Percentiles rank a stretch among this genome's conserved stretches.
phyloP scores from a whole-genome alignment of 2,797 vertebrate genomes.

The Spinus pinus region DNA sequence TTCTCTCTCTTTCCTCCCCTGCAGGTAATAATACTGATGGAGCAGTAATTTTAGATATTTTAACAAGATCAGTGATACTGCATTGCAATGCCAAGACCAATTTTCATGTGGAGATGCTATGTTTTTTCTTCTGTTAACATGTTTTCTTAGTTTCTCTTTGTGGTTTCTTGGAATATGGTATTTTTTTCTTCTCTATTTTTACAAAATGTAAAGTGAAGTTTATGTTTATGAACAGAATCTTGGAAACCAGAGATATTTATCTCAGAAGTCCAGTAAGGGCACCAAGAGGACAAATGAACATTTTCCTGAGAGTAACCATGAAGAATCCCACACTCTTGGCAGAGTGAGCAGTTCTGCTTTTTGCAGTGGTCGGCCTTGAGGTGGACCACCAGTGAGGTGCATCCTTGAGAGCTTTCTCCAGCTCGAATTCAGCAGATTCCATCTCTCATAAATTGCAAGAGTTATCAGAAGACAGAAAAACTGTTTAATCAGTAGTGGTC shows the following conservation, averaged over 20 bases:
- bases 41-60: constrained; percentile 30
- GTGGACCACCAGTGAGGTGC: neutral
- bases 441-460: neutral
- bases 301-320: neutral
- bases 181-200: neutral
- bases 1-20: neutral
- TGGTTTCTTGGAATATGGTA: neutral
- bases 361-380: neutral
- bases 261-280: constrained; percentile 3
- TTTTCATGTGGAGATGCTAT: constrained; percentile 20
- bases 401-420: neutral
- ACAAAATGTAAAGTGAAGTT: constrained; percentile 35
- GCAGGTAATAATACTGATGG: constrained; percentile 1
- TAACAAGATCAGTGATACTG: neutral
- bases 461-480: neutral
- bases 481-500: neutral
- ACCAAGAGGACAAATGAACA: neutral
- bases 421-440: neutral
- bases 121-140: constrained; percentile 36
- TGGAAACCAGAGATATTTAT: constrained; percentile 34
- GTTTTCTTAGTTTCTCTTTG: neutral
- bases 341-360: neutral
- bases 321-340: neutral
- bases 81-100: constrained; percentile 46
- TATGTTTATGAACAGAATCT: constrained; percentile 28